These are phyloP conservation scores for Regulus satrapa DNA, from an alignment of 2,113 vertebrate genomes.

Conservation along the genomic window DNA sequence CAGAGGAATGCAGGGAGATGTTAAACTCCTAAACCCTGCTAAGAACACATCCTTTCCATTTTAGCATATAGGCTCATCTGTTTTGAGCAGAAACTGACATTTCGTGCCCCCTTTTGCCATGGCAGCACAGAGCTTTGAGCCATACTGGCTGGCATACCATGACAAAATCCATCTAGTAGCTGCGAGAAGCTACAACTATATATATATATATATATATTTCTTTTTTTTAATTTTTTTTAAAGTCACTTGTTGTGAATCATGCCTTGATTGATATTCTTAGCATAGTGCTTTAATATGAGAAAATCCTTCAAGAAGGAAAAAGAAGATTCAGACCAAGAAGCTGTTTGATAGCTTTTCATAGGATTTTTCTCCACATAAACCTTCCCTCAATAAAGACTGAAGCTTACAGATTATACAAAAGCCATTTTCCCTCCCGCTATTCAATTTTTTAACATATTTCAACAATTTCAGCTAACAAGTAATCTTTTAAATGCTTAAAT, in stretches of 20 bases:
- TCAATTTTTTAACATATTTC: background rate
- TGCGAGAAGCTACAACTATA: background rate
- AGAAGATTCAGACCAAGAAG: background rate
- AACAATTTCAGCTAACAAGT: background rate
- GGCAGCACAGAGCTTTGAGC: background rate
- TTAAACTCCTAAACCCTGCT: background rate
- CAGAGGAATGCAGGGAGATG: background rate
- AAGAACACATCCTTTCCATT: background rate
- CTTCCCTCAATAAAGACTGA: background rate
- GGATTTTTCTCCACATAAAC: background rate
- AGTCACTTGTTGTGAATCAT: background rate
- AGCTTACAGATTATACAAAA: background rate
- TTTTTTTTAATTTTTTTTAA: background rate
- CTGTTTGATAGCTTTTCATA: background rate
- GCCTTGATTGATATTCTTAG: background rate
- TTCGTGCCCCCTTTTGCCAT: background rate
- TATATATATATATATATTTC: no score
- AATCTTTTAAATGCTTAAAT: background rate
- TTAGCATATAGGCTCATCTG: rapidly evolving
- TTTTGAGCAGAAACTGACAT: background rate
- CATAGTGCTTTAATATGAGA: background rate
- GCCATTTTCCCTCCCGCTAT: background rate
- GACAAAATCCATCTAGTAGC: background rate
- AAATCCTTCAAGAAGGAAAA: background rate
- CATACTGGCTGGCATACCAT: rapidly evolving